Base-by-base conservation (phyloP, 2,888 invertebrate species). In the Proisotoma minuta region DNA sequence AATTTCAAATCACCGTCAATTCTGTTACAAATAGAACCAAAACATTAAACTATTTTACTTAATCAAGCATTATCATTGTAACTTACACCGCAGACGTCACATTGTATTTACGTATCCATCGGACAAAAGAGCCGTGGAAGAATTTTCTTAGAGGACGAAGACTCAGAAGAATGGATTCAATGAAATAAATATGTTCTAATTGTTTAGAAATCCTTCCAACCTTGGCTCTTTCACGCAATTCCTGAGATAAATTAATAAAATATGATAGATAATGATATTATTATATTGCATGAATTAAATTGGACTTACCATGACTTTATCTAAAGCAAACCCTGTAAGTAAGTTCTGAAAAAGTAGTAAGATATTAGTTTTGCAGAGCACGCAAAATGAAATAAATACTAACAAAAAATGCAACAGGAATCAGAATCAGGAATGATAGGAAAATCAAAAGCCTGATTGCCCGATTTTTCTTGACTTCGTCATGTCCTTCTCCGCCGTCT, bases 401-500 rank as follows among this genome's bases (percentile, higher is more conserved):
- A n/a, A n/a, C n/a, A 57, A 62, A 65, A 24, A 65, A 65, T 28
- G 62, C 61, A n/a, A 65, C 62, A 2, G 65, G 65, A 10, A 65
- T 59, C 18, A 47, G 47, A 15, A 65, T 59, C 10, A 65, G 49
- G 24, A 65, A 65, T 1, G 62, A 58, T 47, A 65, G 18, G 52
- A 65, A 65, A 48, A 65, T 56, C 0, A 62, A 15, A 18, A 65
- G 48, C n/a, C 61, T 57, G 12, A 65, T 49, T 1, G 59, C 61
- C 10, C 63, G 22, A 28, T 63, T 59, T 43, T n/a, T 43, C 4
- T 5, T 20, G 10, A n/a, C 43, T 28, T 52, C 18, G 27, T 23
- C 48, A n/a, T 28, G 24, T 49, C 23, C 50, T 34, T 60, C 29
- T 28, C 51, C 59, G 12, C 60, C 63, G 20, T 59, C 61, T 26